Evolutionary conservation across 2,888 invertebrate genomes (phyloP), one percentile per base, ranked within the genome.

Genomic region (Caenorhabditis doughertyi): DNA sequence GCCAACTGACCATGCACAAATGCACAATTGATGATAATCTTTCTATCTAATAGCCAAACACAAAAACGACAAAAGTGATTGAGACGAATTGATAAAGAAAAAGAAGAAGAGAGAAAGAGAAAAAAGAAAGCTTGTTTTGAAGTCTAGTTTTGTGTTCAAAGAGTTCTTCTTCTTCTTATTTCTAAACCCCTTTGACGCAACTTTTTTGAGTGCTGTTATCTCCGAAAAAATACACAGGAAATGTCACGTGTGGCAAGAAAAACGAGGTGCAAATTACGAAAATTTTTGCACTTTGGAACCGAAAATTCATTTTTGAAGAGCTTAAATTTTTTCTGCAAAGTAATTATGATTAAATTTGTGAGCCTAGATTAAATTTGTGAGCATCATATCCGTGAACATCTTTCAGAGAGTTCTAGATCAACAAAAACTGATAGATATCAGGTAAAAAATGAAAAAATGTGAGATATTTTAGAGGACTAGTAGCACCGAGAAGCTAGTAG

Each of bases 1-100:
- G 71, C 71, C 71, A 73, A 73, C 44, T 73, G 73, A 73, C 73
- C 73, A 65, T 44, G 64, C 64, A 73, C 72, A 72, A 51, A 65
- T 51, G 65, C 65, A 65, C 51, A 65, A 65, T 23, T 39, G 47
- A 47, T 42, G 64, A 64, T 65, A 73, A 73, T 73, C 73, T 16
- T 44, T 32, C 65, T 64, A 64, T 64, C 55, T 73, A 65, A 73
- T 73, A 62, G 44, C 64, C 51, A 64, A 62, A 73, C 73, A 64
- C 60, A 64, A 51, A 64, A 49, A 51, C 53, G 44, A 42, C 4
- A 68, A 64, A 64, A 51, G 39, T 39, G 39, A 39, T 39, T 39
- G 42, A 18, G 53, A 73, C 11, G 35, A 27, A 60, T 25, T 42
- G 42, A 23, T 25, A 39, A 8, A 39, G n/a, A n/a, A n/a, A 35